These are phyloP conservation scores for Sparus aurata DNA, from an alignment of 2,797 vertebrate species.

Conservation along the genomic window DNA sequence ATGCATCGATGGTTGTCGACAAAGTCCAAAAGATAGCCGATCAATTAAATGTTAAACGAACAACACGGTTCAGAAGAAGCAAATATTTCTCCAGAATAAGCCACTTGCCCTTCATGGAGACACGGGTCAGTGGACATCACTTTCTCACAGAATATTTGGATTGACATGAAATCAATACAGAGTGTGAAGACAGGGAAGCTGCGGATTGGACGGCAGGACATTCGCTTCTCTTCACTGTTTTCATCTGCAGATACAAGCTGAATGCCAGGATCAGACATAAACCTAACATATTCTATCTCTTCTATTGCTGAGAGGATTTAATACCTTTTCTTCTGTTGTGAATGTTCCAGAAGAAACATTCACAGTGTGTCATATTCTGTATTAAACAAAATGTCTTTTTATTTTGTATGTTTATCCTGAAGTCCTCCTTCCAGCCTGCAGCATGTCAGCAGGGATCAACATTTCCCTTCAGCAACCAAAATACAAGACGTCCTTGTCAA, in stretches of 20 bases:
- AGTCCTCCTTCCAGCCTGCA: background rate
- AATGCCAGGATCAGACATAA: background rate
- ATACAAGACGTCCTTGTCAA: background rate
- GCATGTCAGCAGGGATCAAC: background rate
- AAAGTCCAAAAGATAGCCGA: background rate
- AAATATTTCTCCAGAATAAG: constrained; percentile 28
- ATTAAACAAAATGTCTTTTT: background rate
- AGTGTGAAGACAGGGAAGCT: constrained; percentile 45
- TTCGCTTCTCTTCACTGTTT: constrained; percentile 30
- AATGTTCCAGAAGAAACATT: background rate
- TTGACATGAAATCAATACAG: constrained; percentile 80
- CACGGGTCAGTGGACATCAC: constrained; percentile 60
- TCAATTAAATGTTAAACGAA: background rate
- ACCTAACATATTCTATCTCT: background rate
- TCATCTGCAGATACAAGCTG: constrained; percentile 1
- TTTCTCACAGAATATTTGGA: constrained; percentile 69
- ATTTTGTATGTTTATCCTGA: constrained; percentile 1
- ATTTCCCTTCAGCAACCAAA: background rate
- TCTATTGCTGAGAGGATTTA: background rate
- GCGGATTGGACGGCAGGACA: constrained; percentile 24
- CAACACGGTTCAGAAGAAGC: background rate
- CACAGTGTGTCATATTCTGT: background rate
- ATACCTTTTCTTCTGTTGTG: constrained; percentile 4
- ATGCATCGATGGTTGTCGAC: background rate
- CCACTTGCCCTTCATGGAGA: constrained; percentile 54